phyloP scores from a whole-genome alignment of 2,888 invertebrate genomes.

The Prosopocoilus inquinatus region DNA sequence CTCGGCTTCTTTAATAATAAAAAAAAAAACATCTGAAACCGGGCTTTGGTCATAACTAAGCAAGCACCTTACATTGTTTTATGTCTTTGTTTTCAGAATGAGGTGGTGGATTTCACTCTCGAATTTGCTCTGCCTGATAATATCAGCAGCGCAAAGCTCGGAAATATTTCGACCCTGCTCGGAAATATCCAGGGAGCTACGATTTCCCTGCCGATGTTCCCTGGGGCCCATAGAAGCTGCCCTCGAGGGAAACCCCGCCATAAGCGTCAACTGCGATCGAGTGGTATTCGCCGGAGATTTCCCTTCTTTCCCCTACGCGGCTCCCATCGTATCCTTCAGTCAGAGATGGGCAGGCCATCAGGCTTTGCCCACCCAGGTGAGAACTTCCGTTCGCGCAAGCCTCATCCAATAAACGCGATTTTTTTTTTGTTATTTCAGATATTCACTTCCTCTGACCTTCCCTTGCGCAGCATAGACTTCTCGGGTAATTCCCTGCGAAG shows the following conservation, averaged over 20 bases:
- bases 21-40: too few relatives aligned
- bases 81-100: too few relatives aligned
- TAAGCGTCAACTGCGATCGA: slow-evolving; percentile 79
- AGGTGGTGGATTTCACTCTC: too few relatives aligned
- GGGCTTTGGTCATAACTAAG: too few relatives aligned
- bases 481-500: slow-evolving; percentile 78
- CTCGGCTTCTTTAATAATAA: too few relatives aligned
- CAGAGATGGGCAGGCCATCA: slow-evolving; percentile 81
- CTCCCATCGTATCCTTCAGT: slow-evolving; percentile 76
- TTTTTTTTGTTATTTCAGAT: slow-evolving; percentile 52
- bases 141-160: too few relatives aligned
- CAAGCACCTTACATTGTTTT: too few relatives aligned
- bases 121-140: too few relatives aligned
- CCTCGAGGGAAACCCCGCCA: slow-evolving; percentile 51
- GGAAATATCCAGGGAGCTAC: slow-evolving; percentile 72
- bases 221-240: slow-evolving; percentile 54
- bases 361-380: slow-evolving; percentile 72
- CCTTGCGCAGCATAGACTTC: slow-evolving; percentile 74
- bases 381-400: background rate
- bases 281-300: slow-evolving; percentile 79
- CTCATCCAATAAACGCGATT: background rate
- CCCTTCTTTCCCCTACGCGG: slow-evolving; percentile 72
- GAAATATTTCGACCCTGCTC: slow-evolving; percentile 60
- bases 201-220: slow-evolving; percentile 69
- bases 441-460: slow-evolving; percentile 70